These are phyloP conservation scores for Channa argus DNA, from an alignment of 2,113 vertebrate genomes.

Conservation along the genomic window DNA sequence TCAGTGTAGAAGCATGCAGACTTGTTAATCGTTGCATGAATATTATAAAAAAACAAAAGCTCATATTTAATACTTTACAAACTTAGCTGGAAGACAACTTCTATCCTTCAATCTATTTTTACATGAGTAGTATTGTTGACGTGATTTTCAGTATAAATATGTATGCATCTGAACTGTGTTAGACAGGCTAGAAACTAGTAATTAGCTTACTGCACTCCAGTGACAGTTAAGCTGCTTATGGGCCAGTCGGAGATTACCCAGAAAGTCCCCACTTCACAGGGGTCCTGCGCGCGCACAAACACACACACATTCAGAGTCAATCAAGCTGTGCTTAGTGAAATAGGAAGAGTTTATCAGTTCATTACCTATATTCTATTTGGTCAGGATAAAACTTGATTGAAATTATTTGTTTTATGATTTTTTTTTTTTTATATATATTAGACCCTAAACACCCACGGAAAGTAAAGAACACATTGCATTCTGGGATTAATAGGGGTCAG, in stretches of 20 bases:
- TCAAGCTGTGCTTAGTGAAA: too few species aligned
- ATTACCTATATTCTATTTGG: too few species aligned
- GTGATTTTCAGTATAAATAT: constrained; percentile 11
- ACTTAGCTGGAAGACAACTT: background rate
- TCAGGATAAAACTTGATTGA: too few species aligned
- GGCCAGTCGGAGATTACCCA: constrained; percentile 82
- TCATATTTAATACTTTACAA: background rate
- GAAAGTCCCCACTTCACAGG: constrained; percentile 71
- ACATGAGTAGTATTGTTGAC: background rate
- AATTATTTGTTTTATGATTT: too few species aligned
- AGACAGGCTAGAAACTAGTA: constrained; percentile 49
- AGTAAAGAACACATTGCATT: too few species aligned
- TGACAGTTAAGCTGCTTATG: constrained; percentile 82
- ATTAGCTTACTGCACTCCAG: constrained; percentile 69
- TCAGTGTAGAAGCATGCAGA: background rate
- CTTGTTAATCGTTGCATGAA: background rate
- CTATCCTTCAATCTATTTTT: background rate
- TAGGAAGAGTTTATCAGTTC: too few species aligned
- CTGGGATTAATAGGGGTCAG: too few species aligned
- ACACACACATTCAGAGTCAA: constrained; percentile 26
- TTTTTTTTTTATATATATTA: too few species aligned
- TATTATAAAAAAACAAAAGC: background rate
- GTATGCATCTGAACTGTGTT: constrained; percentile 27
- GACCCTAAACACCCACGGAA: too few species aligned
- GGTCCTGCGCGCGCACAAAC: constrained; percentile 43